Base-by-base conservation (phyloP, 2,113 vertebrate genomes). In the Anser brachyrhynchus region DNA sequence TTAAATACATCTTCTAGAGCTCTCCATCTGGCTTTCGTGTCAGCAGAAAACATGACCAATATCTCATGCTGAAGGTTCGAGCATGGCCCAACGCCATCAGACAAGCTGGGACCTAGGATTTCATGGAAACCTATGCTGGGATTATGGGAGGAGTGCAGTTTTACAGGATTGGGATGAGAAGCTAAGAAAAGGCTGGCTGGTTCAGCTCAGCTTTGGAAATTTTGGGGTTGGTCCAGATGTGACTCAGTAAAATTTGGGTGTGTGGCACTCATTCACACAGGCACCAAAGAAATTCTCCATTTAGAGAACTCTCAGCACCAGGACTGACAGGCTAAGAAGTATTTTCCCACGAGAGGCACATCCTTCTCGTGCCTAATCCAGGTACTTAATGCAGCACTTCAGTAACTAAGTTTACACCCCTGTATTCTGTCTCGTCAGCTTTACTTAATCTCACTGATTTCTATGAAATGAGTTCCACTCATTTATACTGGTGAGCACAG, bases 391-490 rank as follows among this genome's bases (percentile, higher is more conserved):
- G 31, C 25, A 94, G 84, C 43, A 88, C 85, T 95, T 93, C 85
- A 96, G 64, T 89, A 96, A 95, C 90, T 96, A 93, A 91, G 95
- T 97, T 97, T 96, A 96, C 84, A 95, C 69, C 67, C 37, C 9
- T 69, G 37, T 37, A 59, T 85, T 96, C 92, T 74, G n/a, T 66
- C 70, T 88, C 87, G 78, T 94, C 87, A 46, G 66, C 71, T 95
- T 95, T 74, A 76, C 94, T 91, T 93, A 83, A 86, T 90, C 79
- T 74, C 43, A 66, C 80, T 87, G 77, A 93, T 83, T 95, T 75
- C 78, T 66, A 37, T 92, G 49, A 61, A 84, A 93, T 93, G 29
- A 95, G 96, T 94, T 93, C 66, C 54, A 77, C 54, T 87, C 84
- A 25, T 87, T 78, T 84, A 77, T 92, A 28, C 14, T 69, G 9